A percentile compares a stretch with the other conserved stretches of the same genome.
phyloP scores from a whole-genome alignment of 2,888 invertebrate genomes.

The Brachyptera risi region DNA sequence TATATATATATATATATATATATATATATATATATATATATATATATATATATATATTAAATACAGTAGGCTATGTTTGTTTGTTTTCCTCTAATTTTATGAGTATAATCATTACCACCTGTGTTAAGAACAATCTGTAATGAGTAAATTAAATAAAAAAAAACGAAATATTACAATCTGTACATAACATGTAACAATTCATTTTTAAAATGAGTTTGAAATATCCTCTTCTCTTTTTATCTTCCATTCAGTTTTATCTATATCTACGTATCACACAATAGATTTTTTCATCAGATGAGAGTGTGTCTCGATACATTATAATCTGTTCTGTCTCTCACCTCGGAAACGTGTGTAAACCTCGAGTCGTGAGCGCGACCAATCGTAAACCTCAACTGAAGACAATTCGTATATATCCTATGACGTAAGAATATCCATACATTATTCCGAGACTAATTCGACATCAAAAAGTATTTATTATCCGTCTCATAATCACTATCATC shows the following conservation, averaged over 20 bases:
- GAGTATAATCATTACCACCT: too few species aligned
- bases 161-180: too few species aligned
- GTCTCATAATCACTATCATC: conserved; percentile 6
- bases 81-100: too few species aligned
- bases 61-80: too few species aligned
- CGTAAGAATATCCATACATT: not conserved
- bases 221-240: too few species aligned
- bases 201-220: too few species aligned
- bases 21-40: too few species aligned
- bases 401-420: not conserved
- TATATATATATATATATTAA: too few species aligned
- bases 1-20: too few species aligned
- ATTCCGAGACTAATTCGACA: conserved; percentile 2
- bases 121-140: too few species aligned
- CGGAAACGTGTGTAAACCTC: not conserved
- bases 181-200: too few species aligned
- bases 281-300: not conserved
- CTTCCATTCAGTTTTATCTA: not conserved
- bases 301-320: not conserved
- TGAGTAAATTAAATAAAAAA: too few species aligned
- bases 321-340: not conserved
- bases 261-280: not conserved
- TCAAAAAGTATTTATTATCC: conserved; percentile 12
- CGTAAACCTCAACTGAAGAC: not conserved
- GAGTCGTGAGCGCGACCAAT: conserved; percentile 4